A percentile compares a stretch with the other conserved stretches of the same genome.
phyloP scores from a whole-genome alignment of 2,888 invertebrate genomes.

The Caenorhabditis sp. region DNA sequence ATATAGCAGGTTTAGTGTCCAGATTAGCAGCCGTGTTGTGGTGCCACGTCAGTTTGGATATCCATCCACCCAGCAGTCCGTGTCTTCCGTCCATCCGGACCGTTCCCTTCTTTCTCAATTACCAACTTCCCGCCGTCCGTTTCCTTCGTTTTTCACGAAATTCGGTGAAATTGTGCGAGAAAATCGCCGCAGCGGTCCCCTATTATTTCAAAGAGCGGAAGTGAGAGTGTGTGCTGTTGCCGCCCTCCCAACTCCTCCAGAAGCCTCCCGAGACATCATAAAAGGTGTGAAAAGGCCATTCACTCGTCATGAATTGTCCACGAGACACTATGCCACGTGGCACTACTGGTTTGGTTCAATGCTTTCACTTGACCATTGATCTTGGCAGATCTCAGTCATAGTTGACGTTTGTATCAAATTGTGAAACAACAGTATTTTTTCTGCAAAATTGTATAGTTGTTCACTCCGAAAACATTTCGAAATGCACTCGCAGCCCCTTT shows the following conservation, averaged over 20 bases:
- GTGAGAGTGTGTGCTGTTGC: slow-evolving; percentile 32
- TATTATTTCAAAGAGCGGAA: slow-evolving; percentile 65
- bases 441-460: too few relatives aligned
- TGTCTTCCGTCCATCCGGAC: slow-evolving; percentile 2
- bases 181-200: slow-evolving; percentile 37
- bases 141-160: slow-evolving; percentile 17
- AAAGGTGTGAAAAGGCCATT: slow-evolving; percentile 48
- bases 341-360: neutral
- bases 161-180: slow-evolving; percentile 56
- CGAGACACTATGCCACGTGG: slow-evolving; percentile 2
- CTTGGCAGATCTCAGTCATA: too few relatives aligned
- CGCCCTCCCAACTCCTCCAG: slow-evolving; percentile 21
- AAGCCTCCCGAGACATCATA: slow-evolving; percentile 34
- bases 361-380: too few relatives aligned
- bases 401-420: too few relatives aligned
- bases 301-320: neutral
- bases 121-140: slow-evolving; percentile 18
- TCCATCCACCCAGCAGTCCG: too few relatives aligned
- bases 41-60: slow-evolving; percentile 23
- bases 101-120: slow-evolving; percentile 22
- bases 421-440: too few relatives aligned
- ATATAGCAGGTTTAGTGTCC: neutral
- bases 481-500: neutral
- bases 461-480: slow-evolving; percentile 12
- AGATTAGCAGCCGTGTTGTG: slow-evolving; percentile 3